Evolutionary conservation across 1,140 invertebrate species (phyloP), one percentile per base, ranked within the genome.

Genomic region (Cydia amplana): DNA sequence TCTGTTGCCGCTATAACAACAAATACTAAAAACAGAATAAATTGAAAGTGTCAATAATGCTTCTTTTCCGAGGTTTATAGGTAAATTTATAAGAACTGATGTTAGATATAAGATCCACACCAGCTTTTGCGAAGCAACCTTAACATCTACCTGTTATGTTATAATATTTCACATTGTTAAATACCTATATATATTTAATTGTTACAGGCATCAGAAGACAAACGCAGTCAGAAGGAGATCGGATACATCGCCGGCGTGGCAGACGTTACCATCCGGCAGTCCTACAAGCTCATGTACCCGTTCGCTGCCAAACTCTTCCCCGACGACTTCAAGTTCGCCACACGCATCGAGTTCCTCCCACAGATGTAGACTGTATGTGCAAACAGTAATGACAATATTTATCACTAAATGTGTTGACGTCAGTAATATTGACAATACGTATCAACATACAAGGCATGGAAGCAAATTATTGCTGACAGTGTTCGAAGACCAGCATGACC

Each of bases 221-320:
- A 99, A 91, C 95, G 97, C 81, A 98, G 97, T 70, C 98, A 99
- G 88, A 99, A 99, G 91, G 99, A 99, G 91, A 99, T 99, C 84
- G 98, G 99, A 3, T 99, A 99, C 83, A 99, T 99, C 79, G 98
- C 99, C 72, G 99, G 99, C 77, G 99, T 99, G 2, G 99, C 99
- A 2, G 99, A 99, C 88, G 98, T 99, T 0, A 99, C 99, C 4
- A 99, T 99, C 75, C 94, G 98, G 75, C 99, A 99, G 88, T 98
- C 98, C 0, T 99, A 99, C 90, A 99, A 99, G 89, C 93, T 99
- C 1, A 99, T 99, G 98, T 98, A 98, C 88, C 98, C 98, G 1
- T 96, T 96, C 85, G 99, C 98, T 5, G 94, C 94, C 7, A 96
- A 97, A 85, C 93, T 99, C 1, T 99, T 99, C 91, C 99, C 99